Base-by-base conservation (phyloP, 92 coral and sea anemone genomes). In the Epizoanthus ramosus region DNA sequence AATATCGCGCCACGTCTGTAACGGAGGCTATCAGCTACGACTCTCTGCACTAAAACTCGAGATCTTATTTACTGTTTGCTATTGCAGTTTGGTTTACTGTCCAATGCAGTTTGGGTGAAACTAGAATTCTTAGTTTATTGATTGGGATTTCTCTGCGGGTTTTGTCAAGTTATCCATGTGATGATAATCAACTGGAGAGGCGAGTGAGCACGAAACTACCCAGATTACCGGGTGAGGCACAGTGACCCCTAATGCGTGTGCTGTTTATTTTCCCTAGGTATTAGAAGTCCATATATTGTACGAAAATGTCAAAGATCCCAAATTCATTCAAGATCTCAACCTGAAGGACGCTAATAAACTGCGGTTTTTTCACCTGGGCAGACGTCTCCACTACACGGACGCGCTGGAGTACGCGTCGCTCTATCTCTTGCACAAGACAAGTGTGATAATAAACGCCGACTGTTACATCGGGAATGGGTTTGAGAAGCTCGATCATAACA, bases 391-490 rank as follows among this genome's bases (percentile, higher is more conserved):
- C 18, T 95, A 95, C 79, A 88, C 85, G 15, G 98, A 95, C 76
- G 93, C 98, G 21, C 83, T 95, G 41, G 88, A 86, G 22, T 93
- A 89, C 74, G 97, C 91, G 18, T 93, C 97, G 47, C 56, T 67
- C 8, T 45, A 39, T 57, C 90, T 95, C n/a, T 41, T 88, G 8
- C 80, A 71, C 37, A 90, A 91, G 69, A 93, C 88, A 64, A 53
- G 74, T 31, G 85, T 93, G 43, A 84, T 95, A 47, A 83, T 95
- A 72, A 89, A 95, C 84, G 95, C 98, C 4, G 98, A 95, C 65
- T 92, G 97, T 59, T 92, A 88, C 79, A 85, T 95, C 47, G 97
- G 91, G 18, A 79, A 91, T 10, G 98, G 98, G 22, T 95, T 94
- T 80, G 90, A 91, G 10, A 71, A 83, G 64, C 91, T 95, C 58